Percentiles rank a stretch among this genome's conserved stretches.
phyloP scores from a whole-genome alignment of 2,113 vertebrate genomes.

The Ceyx margarethae region DNA sequence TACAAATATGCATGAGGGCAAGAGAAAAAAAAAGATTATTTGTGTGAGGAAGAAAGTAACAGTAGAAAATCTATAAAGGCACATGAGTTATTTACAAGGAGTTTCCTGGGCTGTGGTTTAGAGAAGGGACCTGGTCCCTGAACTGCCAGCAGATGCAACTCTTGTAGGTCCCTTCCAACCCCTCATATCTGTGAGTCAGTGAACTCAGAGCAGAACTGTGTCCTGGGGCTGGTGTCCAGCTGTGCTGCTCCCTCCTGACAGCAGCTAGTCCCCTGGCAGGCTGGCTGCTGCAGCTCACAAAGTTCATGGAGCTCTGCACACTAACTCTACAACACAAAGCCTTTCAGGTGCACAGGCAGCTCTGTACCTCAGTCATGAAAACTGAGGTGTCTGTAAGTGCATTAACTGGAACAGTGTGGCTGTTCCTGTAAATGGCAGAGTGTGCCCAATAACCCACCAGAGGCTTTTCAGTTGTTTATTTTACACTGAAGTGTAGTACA shows the following conservation, averaged over 20 bases:
- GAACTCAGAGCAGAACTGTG: neutral
- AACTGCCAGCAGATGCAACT: neutral
- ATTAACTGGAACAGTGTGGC: neutral
- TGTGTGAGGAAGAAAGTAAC: neutral
- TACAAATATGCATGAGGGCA: neutral
- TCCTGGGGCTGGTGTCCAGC: neutral
- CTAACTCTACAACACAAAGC: neutral
- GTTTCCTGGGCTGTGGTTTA: neutral
- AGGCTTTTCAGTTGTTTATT: constrained; percentile 2
- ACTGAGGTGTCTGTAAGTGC: too few species aligned
- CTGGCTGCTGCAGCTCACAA: neutral
- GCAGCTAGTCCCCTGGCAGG: neutral
- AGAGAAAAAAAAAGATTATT: neutral
- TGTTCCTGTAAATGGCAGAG: neutral
- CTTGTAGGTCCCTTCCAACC: too few species aligned
- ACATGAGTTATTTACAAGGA: neutral
- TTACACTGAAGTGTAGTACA: constrained; percentile 43
- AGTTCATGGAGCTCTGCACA: neutral
- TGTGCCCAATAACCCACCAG: neutral
- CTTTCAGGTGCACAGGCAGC: neutral
- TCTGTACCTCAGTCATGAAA: neutral
- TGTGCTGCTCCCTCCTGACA: neutral
- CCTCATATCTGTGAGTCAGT: too few species aligned
- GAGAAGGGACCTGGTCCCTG: neutral
- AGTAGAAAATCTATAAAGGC: neutral